Conservation (phyloP, 2,797 vertebrate genomes). For the Chelon auratus region DNA sequence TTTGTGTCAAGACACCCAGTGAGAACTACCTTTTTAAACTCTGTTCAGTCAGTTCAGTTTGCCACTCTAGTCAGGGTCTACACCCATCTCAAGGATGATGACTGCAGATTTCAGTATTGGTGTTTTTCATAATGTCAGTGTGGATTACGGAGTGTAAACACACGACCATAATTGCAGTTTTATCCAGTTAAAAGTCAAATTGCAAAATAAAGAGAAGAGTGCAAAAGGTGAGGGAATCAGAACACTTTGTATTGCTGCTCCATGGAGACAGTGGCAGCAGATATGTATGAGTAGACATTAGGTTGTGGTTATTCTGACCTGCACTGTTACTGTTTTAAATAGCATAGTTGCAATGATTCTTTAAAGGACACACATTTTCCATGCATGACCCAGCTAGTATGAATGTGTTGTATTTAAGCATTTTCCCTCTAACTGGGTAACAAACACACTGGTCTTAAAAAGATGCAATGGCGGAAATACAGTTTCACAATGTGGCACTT, state of each 20-base stretch:
- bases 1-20: no score
- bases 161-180: not conserved
- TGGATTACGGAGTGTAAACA: not conserved
- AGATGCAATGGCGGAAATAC: no score
- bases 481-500: not conserved
- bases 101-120: no score
- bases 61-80: no score
- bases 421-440: not conserved
- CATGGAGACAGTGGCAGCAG: not conserved
- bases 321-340: constrained; percentile 1
- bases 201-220: not conserved
- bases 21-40: no score
- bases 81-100: no score
- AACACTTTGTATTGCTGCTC: not conserved
- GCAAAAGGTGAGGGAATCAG: not conserved
- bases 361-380: not conserved
- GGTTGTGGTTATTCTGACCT: not conserved
- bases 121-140: not conserved
- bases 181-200: not conserved
- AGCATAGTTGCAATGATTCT: not conserved
- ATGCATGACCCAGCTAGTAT: not conserved
- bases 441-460: no score
- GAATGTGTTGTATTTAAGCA: not conserved
- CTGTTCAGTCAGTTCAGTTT: no score
- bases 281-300: not conserved